phyloP scores from a whole-genome alignment of 2,888 invertebrate genomes.

The Yponomeuta cagnagella region DNA sequence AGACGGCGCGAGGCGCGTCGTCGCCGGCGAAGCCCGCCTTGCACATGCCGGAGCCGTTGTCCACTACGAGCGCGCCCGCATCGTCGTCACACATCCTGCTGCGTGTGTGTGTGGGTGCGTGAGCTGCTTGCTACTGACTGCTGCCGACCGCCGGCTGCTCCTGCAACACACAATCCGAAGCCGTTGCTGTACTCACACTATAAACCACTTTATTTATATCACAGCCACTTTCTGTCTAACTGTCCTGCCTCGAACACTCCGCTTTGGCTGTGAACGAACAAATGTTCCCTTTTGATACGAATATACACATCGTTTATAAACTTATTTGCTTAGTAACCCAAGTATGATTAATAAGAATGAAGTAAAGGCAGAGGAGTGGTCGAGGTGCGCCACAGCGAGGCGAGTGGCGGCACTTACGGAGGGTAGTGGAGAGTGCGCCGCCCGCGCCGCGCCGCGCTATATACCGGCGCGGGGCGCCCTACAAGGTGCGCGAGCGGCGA shows the following conservation, averaged over 20 bases:
- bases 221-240: background rate
- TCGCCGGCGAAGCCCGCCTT: slow-evolving; percentile 95
- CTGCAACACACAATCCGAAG: background rate
- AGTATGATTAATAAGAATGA: background rate
- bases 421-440: slow-evolving; percentile 24
- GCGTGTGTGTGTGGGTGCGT: background rate
- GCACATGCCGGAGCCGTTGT: slow-evolving; percentile 97
- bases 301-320: background rate
- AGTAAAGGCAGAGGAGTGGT: background rate
- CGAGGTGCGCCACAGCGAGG: background rate
- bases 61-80: slow-evolving; percentile 92
- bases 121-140: background rate
- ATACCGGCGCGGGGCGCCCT: background rate
- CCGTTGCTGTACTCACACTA: background rate
- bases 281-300: background rate
- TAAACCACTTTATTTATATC: background rate
- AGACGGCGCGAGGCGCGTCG: slow-evolving; percentile 93
- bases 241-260: too few relatives aligned
- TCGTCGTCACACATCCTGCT: slow-evolving; percentile 94
- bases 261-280: too few relatives aligned
- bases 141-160: background rate
- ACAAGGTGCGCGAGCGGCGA: too few relatives aligned
- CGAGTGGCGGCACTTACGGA: slow-evolving; percentile 26
- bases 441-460: slow-evolving; percentile 15
- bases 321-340: background rate